A percentile compares a stretch with the other conserved stretches of the same genome.
phyloP scores from a whole-genome alignment of 2,888 invertebrate genomes.

The Papilio elwesi region DNA sequence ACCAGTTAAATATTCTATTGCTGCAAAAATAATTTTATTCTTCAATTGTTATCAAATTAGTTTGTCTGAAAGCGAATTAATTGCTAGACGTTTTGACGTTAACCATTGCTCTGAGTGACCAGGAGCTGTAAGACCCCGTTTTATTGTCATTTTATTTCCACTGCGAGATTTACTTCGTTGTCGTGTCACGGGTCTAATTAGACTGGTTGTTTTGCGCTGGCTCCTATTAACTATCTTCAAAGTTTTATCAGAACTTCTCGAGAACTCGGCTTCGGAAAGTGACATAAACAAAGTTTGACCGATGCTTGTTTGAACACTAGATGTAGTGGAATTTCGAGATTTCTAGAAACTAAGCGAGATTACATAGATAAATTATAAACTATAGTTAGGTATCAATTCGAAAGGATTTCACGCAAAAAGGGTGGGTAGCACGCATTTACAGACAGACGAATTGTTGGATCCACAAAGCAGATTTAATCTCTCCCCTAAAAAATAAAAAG shows the following conservation, averaged over 20 bases:
- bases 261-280: conserved; percentile 33
- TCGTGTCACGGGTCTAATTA: conserved; percentile 14
- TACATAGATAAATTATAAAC: neutral
- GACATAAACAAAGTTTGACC: conserved; percentile 20
- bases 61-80: conserved; percentile 16
- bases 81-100: conserved; percentile 19
- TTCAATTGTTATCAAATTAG: conserved; percentile 9
- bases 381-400: neutral
- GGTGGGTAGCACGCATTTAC: no score
- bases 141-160: conserved; percentile 6
- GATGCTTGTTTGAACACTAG: conserved; percentile 5
- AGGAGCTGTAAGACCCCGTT: conserved; percentile 3
- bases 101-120: conserved; percentile 23
- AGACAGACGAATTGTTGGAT: no score
- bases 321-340: conserved; percentile 18
- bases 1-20: no score
- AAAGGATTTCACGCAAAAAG: neutral
- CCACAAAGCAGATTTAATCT: no score
- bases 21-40: neutral
- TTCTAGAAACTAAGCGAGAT: neutral
- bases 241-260: conserved; percentile 33
- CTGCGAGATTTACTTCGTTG: conserved; percentile 1
- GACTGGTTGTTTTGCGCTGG: conserved; percentile 20
- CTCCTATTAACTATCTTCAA: conserved; percentile 26
- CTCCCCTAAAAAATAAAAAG: no score